phyloP scores from a whole-genome alignment of 2,888 invertebrate genomes.

The Hofmannophila pseudospretella region DNA sequence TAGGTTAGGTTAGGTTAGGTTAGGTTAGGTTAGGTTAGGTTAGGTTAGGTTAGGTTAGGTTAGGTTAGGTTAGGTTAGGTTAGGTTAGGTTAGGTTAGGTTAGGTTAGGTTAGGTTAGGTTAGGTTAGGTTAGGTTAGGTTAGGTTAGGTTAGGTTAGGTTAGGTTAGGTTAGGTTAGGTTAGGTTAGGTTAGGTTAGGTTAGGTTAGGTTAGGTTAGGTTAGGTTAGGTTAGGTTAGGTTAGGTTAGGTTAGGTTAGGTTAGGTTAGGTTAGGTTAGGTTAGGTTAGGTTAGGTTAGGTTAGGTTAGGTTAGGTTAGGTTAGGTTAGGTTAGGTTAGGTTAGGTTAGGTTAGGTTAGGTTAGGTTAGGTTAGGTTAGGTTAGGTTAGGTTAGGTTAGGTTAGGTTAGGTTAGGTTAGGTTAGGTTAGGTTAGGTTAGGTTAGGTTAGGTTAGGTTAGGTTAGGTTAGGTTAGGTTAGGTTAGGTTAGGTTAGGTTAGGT shows the following conservation, averaged over 20 bases:
- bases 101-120: conserved; percentile 13
- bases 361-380: conserved; percentile 19
- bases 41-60: conserved; percentile 15
- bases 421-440: conserved; percentile 20
- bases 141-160: conserved; percentile 12
- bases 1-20: conserved; percentile 11
- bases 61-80: conserved; percentile 14
- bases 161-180: conserved; percentile 11
- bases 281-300: conserved; percentile 23
- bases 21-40: conserved; percentile 11
- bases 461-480: too few species aligned
- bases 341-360: conserved; percentile 19
- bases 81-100: conserved; percentile 13
- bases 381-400: conserved; percentile 17
- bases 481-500: too few species aligned
- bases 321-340: conserved; percentile 18
- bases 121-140: conserved; percentile 11
- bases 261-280: conserved; percentile 17
- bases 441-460: too few species aligned
- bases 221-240: conserved; percentile 13
- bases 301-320: conserved; percentile 22
- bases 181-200: conserved; percentile 10
- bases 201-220: conserved; percentile 13
- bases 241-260: conserved; percentile 13
- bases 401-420: conserved; percentile 19